These are phyloP conservation scores for Sebastes steindachneri DNA, from an alignment of 2,797 vertebrate species.

Conservation along the genomic window DNA sequence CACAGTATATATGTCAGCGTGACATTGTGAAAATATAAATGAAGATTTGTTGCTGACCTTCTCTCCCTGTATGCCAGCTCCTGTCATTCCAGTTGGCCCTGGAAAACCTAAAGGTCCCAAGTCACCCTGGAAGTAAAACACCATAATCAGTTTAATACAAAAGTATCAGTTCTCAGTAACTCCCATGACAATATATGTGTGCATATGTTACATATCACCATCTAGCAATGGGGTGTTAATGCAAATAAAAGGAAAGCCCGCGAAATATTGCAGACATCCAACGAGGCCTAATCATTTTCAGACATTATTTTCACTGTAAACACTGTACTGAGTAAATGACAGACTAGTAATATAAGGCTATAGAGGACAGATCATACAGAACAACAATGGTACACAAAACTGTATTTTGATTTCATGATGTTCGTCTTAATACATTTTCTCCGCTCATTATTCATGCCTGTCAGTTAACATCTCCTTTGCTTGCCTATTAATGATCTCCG, in stretches of 20 bases:
- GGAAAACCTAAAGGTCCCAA: constrained; percentile 83
- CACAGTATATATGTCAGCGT: background rate
- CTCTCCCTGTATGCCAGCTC: constrained; percentile 88
- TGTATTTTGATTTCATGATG: background rate
- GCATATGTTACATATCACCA: background rate
- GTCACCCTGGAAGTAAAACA: constrained; percentile 83
- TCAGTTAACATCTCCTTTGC: background rate
- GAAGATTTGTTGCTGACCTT: constrained; percentile 77
- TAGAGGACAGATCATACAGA: background rate
- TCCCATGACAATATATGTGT: background rate
- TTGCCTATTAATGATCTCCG: background rate
- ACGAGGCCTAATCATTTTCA: background rate
- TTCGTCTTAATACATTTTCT: background rate
- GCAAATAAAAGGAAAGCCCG: background rate
- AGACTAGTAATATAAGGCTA: background rate
- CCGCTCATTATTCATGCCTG: background rate
- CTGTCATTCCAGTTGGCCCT: constrained; percentile 84
- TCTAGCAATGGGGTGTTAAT: background rate
- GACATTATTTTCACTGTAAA: background rate
- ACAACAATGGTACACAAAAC: background rate
- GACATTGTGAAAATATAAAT: background rate
- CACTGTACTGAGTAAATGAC: background rate
- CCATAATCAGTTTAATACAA: background rate
- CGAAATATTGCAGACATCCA: background rate
- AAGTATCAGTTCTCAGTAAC: background rate